Evolutionary conservation across 2,113 vertebrate genomes (phyloP), one percentile per base, ranked within the genome.

Genomic region (Trichomycterus rosablanca): DNA sequence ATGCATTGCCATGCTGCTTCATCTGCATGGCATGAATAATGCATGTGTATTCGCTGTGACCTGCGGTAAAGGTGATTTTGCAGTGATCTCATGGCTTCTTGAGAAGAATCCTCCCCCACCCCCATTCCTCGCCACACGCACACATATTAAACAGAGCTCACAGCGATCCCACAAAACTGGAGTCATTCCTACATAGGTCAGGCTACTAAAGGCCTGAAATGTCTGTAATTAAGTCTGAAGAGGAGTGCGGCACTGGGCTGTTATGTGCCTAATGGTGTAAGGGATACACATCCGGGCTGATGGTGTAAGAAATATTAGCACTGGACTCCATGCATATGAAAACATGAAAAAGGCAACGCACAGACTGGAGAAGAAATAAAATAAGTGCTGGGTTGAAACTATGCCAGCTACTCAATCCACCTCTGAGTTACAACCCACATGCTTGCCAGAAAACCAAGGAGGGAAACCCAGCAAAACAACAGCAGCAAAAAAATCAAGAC

Each of bases 11-110:
- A n/a, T n/a, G n/a, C n/a, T n/a, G 79, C 78, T 81, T 82, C 39
- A 84, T 88, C 80, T 83, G 68, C 68, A 76, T 66, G 1, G 54
- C 48, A 81, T 88, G 76, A 85, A 84, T 83, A 81, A 85, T 83
- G 73, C 68, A 84, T 80, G 71, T 42, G 45, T 34, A 76, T 82
- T 70, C 15, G 59, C 70, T 20, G 70, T 55, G 76, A 84, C 84
- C 81, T 80, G 79, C 15, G 24, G 70, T 78, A 80, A 85, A 85
- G 84, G 80, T 82, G 80, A 83, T 63, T 71, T 70, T 70, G 43
- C 66, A 63, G 59, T 60, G 56, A 70, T 72, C 56, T 68, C 54
- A 61, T 73, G 39, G 14, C 23, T 42, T 56, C 70, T 62, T 12
- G 53, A 64, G 50, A 43, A 1, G 3, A 46, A 24, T 24, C 23